Base-by-base conservation (phyloP, 2,113 vertebrate species). In the Alligator mississippiensis region DNA sequence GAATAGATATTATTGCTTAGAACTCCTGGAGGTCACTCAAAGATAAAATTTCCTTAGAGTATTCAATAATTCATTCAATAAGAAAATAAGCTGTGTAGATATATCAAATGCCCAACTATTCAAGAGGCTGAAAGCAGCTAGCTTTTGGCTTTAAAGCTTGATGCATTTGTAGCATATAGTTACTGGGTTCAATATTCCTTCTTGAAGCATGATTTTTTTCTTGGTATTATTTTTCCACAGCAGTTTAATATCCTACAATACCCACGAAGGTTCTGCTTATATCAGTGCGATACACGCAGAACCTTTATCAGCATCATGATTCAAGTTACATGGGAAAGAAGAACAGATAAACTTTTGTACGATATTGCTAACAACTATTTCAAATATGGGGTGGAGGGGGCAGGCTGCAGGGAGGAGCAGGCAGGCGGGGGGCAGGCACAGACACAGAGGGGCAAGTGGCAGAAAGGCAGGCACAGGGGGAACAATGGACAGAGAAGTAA, bases 121-220 rank as follows among this genome's bases (percentile, higher is more conserved):
- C 63, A 24, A 27, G 34, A 66, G 9, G 64, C 58, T 70, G 74
- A 7, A 85, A 5, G 4, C 25, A 22, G 9, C 27, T n/a, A 3
- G 13, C 14, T 68, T 85, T 66, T 25, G 57, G 47, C 57, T 87
- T 89, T 58, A 92, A 88, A 18, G 3, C 7, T 22, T 54, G 63
- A 12, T 25, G 76, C 19, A 77, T n/a, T 14, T 38, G 47, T 70
- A 82, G 11, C 0, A 0, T 14, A 34, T 12, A 54, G 47, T 34
- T 63, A 38, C 0, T 19, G 57, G 84, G 72, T 77, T 27, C 47
- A 92, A 82, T 7, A 75, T 0, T n/a, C 11, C 64, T 30, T 30
- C 64, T 68, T 30, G n/a, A 18, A 1, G n/a, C 1, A 0, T 27
- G 6, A 16, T 75, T 86, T 92, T 85, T 47, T 47, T 74, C 12